Evolutionary conservation across 2,113 vertebrate species (phyloP).

Genomic region (Sinosuthora webbiana): DNA sequence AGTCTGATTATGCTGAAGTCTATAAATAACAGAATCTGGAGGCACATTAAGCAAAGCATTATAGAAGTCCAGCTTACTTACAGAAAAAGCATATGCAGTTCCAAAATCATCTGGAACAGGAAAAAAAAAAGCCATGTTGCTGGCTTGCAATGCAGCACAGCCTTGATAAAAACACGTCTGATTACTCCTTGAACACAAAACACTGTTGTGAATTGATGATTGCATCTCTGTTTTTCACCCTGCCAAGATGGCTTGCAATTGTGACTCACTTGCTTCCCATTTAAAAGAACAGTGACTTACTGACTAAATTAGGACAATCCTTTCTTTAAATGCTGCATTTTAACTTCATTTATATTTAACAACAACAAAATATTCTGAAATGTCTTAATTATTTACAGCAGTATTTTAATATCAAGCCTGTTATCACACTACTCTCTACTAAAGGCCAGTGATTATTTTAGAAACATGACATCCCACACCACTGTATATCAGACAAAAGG

Average conservation of each 20-base stretch:
- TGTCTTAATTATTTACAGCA: not conserved
- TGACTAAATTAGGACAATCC: not conserved
- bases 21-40: conserved; percentile 71
- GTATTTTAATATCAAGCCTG: not conserved
- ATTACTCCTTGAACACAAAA: conserved; percentile 57
- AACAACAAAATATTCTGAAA: not conserved
- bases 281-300: not conserved
- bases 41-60: conserved; percentile 54
- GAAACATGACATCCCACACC: not conserved
- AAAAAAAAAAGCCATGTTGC: not conserved
- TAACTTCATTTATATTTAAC: not conserved
- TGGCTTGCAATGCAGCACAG: not conserved
- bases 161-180: conserved; percentile 32
- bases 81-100: conserved; percentile 48
- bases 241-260: conserved; percentile 43
- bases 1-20: conserved; percentile 37
- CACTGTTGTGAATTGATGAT: conserved; percentile 35
- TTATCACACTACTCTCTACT: not conserved
- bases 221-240: conserved; percentile 24
- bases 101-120: conserved; percentile 47
- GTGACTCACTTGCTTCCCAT: conserved; percentile 30
- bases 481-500: not conserved
- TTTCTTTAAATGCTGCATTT: not conserved
- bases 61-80: conserved; percentile 43
- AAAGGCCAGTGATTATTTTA: not conserved